Percentiles rank a stretch among this genome's conserved stretches.
Evolutionary conservation across 2,797 vertebrate genomes (phyloP).

Genomic region (Capromys pilorides): DNA sequence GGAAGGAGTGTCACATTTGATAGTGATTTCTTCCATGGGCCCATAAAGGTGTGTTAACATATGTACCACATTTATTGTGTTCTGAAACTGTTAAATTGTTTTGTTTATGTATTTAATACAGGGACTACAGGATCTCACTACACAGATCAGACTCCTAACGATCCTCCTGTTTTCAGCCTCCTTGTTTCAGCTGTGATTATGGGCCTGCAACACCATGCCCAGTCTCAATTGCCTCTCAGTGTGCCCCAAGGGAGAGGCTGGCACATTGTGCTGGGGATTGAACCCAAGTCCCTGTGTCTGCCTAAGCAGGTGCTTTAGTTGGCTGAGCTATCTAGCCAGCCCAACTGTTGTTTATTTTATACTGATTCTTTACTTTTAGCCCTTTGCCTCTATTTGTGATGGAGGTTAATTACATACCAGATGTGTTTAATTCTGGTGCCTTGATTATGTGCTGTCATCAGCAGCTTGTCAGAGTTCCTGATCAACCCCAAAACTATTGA

Average conservation of each 20-base stretch:
- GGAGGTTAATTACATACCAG: background rate
- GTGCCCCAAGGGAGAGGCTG: too few species aligned
- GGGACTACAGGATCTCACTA: too few species aligned
- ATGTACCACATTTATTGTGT: background rate
- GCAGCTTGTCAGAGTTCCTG: slow-evolving; percentile 33
- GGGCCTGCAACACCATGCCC: too few species aligned
- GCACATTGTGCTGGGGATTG: too few species aligned
- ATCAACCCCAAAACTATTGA: slow-evolving; percentile 12
- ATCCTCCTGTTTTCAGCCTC: too few species aligned
- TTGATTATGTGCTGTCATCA: background rate
- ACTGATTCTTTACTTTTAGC: background rate
- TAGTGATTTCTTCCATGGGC: background rate
- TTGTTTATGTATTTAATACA: too few species aligned
- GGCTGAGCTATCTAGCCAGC: too few species aligned
- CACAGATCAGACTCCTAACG: too few species aligned
- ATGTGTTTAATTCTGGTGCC: slow-evolving; percentile 47
- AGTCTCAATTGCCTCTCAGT: too few species aligned
- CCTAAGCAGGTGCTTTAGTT: too few species aligned
- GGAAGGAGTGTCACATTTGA: background rate
- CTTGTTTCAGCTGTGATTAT: too few species aligned
- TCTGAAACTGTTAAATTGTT: background rate
- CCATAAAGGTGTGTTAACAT: background rate
- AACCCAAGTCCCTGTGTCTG: too few species aligned
- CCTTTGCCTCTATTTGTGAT: background rate
- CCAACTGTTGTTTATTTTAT: slow-evolving; percentile 18